Evolutionary conservation across 2,113 vertebrate species (phyloP).

Genomic region (Macroglossus sobrinus): DNA sequence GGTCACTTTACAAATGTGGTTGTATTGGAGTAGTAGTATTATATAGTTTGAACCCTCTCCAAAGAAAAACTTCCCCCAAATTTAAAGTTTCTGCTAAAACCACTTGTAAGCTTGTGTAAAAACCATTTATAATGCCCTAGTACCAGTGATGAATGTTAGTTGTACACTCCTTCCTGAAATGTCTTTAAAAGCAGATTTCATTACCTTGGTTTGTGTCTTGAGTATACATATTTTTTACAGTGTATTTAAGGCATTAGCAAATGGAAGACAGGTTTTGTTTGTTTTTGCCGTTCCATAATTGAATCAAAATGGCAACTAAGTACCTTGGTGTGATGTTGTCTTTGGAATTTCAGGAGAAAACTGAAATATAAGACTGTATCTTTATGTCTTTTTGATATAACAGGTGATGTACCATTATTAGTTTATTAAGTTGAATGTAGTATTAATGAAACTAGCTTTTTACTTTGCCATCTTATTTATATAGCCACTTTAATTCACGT

Average conservation of each 20-base stretch:
- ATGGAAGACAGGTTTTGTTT: not conserved
- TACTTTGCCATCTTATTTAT: not conserved
- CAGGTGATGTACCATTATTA: not conserved
- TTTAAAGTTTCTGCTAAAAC: constrained; percentile 24
- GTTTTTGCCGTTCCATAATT: not conserved
- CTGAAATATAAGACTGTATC: not conserved
- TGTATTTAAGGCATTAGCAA: not conserved
- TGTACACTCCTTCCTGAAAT: not conserved
- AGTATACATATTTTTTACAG: not conserved
- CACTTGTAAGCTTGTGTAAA: not conserved
- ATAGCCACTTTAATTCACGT: not conserved
- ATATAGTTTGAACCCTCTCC: not conserved
- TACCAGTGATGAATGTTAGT: not conserved
- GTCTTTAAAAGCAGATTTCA: not conserved
- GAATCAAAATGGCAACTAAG: not conserved
- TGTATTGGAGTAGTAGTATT: not conserved
- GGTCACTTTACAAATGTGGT: not conserved
- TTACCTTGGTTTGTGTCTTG: not conserved
- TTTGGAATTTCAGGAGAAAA: constrained; percentile 36
- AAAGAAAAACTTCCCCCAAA: not conserved
- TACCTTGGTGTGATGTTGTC: not conserved
- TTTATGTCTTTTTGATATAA: not conserved
- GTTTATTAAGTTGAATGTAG: constrained; percentile 13
- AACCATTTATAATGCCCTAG: not conserved
- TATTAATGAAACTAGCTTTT: constrained; percentile 13